Evolutionary conservation across 2,797 vertebrate species (phyloP).

Genomic region (Leuciscus waleckii): DNA sequence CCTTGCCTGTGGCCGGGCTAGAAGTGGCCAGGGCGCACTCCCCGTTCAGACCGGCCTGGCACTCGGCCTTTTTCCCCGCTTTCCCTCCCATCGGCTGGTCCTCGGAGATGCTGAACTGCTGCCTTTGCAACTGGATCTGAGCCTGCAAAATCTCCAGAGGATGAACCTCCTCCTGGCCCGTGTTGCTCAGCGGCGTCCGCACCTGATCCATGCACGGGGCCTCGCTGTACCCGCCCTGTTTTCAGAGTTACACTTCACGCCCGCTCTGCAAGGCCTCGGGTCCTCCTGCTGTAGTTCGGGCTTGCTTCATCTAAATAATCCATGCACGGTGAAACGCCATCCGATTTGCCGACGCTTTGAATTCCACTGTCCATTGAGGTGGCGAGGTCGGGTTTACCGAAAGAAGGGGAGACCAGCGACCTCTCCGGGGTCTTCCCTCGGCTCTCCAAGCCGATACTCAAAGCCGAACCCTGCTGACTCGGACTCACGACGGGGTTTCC

Average conservation of each 20-base stretch:
- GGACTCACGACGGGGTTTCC: conserved; percentile 88
- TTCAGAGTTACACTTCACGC: conserved; percentile 83
- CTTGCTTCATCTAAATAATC: conserved; percentile 95
- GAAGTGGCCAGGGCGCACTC: conserved; percentile 92
- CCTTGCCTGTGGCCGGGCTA: conserved; percentile 92
- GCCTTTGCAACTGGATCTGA: conserved; percentile 98
- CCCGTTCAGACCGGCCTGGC: conserved; percentile 86
- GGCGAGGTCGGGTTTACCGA: conserved; percentile 94
- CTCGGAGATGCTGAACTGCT: conserved; percentile 99
- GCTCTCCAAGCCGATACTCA: conserved; percentile 78
- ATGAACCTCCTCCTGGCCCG: conserved; percentile 94
- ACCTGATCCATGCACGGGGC: conserved; percentile 94
- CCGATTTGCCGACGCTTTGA: conserved; percentile 93
- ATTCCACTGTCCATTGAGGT: conserved; percentile 94
- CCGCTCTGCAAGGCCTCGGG: conserved; percentile 77
- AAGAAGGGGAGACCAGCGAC: conserved; percentile 92
- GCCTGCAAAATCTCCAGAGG: conserved; percentile 99
- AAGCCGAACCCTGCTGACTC: conserved; percentile 81
- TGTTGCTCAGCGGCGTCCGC: conserved; percentile 91
- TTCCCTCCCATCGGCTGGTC: conserved; percentile 96
- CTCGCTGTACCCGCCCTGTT: conserved; percentile 86
- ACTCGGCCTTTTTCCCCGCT: conserved; percentile 84
- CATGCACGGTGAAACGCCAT: conserved; percentile 90
- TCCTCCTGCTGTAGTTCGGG: conserved; percentile 93
- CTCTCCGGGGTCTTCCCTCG: conserved; percentile 91